These are phyloP conservation scores for Thamnophis sirtalis DNA, from an alignment of 2,113 vertebrate species.

Conservation along the genomic window DNA sequence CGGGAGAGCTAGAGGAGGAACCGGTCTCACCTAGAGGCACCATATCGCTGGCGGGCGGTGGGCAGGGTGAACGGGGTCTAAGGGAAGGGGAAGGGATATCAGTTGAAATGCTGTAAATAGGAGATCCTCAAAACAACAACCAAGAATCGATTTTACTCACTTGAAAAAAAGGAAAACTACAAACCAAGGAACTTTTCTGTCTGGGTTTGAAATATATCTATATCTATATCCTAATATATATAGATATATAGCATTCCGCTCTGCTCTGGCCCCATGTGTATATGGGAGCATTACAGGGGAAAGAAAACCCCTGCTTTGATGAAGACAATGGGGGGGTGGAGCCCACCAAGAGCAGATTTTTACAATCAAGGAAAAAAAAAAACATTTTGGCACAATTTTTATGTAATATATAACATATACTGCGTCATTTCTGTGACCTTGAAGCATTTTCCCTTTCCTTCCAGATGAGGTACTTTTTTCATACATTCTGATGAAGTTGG, in stretches of 20 bases:
- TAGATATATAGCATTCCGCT: constrained; percentile 24
- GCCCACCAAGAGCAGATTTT: constrained; percentile 22
- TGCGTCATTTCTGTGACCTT: constrained; percentile 35
- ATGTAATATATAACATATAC: constrained; percentile 38
- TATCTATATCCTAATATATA: constrained; percentile 8
- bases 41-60: constrained; percentile 13
- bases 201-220: constrained; percentile 36
- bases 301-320: constrained; percentile 12
- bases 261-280: constrained; percentile 22
- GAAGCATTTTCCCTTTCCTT: constrained; percentile 25
- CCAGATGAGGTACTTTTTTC: constrained; percentile 20
- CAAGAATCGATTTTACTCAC: constrained; percentile 27
- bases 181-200: constrained; percentile 23
- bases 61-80: constrained; percentile 9
- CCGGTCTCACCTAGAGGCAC: constrained; percentile 20
- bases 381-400: constrained; percentile 42
- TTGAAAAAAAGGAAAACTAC: constrained; percentile 19
- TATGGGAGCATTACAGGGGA: background rate
- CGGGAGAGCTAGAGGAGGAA: background rate
- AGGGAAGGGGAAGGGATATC: constrained; percentile 2
- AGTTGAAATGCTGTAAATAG: constrained; percentile 40
- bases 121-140: constrained; percentile 24
- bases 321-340: background rate
- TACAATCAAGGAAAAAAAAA: constrained; percentile 24
- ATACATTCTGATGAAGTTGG: constrained; percentile 19